Evolutionary conservation across 2,888 invertebrate species (phyloP), one percentile per base, ranked within the genome.

Genomic region (Yponomeuta cagnagella): DNA sequence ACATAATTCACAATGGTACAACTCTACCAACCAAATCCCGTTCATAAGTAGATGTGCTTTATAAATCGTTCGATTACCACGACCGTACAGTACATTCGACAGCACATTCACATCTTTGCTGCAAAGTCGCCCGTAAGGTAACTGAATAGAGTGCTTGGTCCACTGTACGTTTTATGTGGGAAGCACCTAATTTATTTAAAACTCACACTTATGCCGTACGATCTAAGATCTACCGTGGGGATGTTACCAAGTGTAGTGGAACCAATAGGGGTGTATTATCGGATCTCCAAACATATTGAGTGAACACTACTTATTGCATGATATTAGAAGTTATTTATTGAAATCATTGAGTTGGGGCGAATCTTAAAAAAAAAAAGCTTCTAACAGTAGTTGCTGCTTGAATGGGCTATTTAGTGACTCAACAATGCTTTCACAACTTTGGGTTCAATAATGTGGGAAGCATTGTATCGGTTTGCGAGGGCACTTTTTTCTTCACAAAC

Each of bases 11-110:
- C 37, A 65, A 63, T 48, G 68, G 68, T 8, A 43, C 82, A 74
- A 79, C 82, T 72, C 79, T 84, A 78, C 48, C 43, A 4, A 10
- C 37, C 70, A 74, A 80, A 84, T 82, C 81, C 80, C 74, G 72
- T 6, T 15, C 75, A 75, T 76, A 15, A 58, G 82, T 83, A 81
- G 81, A 79, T 76, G 77, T 80, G 80, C 81, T 86, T 87, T 82
- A 87, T 80, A 84, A 87, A 84, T 85, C 79, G 80, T 79, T 77
- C 75, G 78, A 79, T 79, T 31, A 65, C 65, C 5, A 9, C 52
- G 31, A 63, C 3, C n/a, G 63, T 77, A 82, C 83, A 83, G 79
- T 81, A 71, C 75, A 65, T 65, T 31, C 12, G 31, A 65, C 33
- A 65, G 65, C 52, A 58, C 15, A 15, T 58, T 15, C 3, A 15